Percentiles rank a stretch among this genome's conserved stretches.
phyloP scores from a whole-genome alignment of 53 echinoderm and acorn worm species.

The Paracentrotus lividus region DNA sequence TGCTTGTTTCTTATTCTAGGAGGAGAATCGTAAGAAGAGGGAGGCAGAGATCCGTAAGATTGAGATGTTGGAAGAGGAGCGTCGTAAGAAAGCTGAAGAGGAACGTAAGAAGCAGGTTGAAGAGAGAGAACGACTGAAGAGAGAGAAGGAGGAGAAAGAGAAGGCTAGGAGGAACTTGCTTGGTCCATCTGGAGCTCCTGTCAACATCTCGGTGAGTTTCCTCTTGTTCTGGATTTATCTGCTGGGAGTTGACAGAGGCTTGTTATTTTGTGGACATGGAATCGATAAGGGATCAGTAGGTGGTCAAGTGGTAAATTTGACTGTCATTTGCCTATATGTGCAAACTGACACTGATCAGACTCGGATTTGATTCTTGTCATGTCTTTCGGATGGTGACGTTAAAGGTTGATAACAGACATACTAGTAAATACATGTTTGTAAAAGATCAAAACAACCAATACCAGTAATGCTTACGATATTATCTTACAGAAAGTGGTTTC shows the following conservation, averaged over 20 bases:
- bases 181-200: not conserved
- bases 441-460: too few relatives aligned
- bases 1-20: constrained; percentile 20
- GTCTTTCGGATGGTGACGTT: too few relatives aligned
- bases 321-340: too few relatives aligned
- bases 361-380: too few relatives aligned
- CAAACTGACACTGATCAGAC: too few relatives aligned
- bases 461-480: too few relatives aligned
- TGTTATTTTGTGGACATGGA: not conserved
- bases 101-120: constrained; percentile 51
- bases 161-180: constrained; percentile 30
- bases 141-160: constrained; percentile 70
- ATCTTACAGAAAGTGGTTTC: constrained; percentile 46
- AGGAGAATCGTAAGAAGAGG: constrained; percentile 71
- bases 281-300: too few relatives aligned
- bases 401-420: too few relatives aligned
- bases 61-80: constrained; percentile 32
- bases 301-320: too few relatives aligned
- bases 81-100: constrained; percentile 21
- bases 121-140: constrained; percentile 60
- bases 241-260: not conserved
- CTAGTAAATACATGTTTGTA: too few relatives aligned
- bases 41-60: constrained; percentile 47
- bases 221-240: not conserved
- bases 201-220: constrained; percentile 27